phyloP scores from a whole-genome alignment of 1,140 invertebrate genomes.

The Calephelis nemesis region DNA sequence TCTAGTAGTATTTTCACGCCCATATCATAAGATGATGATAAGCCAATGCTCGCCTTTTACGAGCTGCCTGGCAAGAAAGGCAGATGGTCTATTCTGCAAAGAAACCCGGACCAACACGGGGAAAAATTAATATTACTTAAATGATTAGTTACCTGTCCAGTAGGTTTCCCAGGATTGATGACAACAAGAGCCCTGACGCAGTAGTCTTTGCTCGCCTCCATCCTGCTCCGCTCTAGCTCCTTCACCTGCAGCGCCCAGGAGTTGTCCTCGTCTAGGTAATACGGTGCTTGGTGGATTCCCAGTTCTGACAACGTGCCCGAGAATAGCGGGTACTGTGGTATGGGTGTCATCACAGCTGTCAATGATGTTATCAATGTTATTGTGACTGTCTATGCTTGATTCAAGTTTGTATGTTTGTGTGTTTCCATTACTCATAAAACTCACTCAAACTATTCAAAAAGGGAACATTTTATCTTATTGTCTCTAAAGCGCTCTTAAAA shows the following conservation, averaged over 20 bases:
- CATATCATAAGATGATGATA: too few relatives aligned
- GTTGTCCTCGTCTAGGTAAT: constrained; percentile 94
- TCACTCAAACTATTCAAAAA: too few relatives aligned
- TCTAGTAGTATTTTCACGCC: too few relatives aligned
- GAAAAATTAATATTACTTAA: too few relatives aligned
- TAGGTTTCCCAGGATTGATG: constrained; percentile 99
- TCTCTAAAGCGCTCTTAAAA: too few relatives aligned
- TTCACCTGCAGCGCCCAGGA: constrained; percentile 90
- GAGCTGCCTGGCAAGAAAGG: too few relatives aligned
- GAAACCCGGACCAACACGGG: too few relatives aligned
- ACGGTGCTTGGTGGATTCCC: constrained; percentile 90
- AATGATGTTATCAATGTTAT: constrained; percentile 1
- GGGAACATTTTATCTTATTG: too few relatives aligned
- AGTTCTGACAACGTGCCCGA: constrained; percentile 96
- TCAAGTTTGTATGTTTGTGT: too few relatives aligned
- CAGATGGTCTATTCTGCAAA: too few relatives aligned
- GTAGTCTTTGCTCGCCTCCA: constrained; percentile 83
- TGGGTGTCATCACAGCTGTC: constrained; percentile 95
- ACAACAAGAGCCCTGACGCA: constrained; percentile 93
- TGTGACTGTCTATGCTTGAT: not conserved
- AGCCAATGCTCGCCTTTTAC: too few relatives aligned
- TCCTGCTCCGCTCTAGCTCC: constrained; percentile 90
- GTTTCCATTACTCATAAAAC: too few relatives aligned
- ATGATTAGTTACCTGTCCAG: constrained; percentile 81
- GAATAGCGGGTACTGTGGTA: constrained; percentile 99